These are phyloP conservation scores for Molorchus minor DNA, from an alignment of 2,888 invertebrate genomes.

Conservation along the genomic window DNA sequence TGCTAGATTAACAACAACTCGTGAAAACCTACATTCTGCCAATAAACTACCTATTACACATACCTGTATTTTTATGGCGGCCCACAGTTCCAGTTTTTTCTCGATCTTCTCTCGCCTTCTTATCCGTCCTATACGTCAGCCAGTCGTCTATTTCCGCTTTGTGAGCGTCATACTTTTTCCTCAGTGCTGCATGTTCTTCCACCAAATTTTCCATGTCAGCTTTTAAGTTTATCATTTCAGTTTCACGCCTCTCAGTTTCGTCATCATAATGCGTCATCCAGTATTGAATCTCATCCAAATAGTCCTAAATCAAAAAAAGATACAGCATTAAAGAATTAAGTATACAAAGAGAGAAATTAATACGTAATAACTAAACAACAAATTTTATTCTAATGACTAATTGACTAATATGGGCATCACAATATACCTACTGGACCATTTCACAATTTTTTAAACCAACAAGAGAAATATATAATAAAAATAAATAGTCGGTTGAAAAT, in stretches of 20 bases:
- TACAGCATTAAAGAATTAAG: too few species aligned
- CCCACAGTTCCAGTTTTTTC: conserved; percentile 34
- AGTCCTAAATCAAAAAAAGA: conserved; percentile 42
- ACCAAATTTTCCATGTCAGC: conserved; percentile 44
- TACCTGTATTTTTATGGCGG: conserved; percentile 52
- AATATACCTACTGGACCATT: too few species aligned
- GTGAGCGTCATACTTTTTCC: conserved; percentile 42
- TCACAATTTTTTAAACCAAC: too few species aligned
- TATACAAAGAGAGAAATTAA: too few species aligned
- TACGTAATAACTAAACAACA: too few species aligned
- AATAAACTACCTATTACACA: too few species aligned
- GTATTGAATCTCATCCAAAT: conserved; percentile 48
- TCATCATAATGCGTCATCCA: conserved; percentile 56
- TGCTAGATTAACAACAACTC: too few species aligned
- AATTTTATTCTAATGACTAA: too few species aligned
- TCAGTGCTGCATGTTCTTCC: conserved; percentile 40
- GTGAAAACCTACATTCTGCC: too few species aligned
- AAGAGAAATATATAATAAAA: too few species aligned
- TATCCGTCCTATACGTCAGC: conserved; percentile 43
- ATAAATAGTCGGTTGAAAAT: too few species aligned
- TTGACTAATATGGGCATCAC: too few species aligned
- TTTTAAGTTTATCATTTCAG: conserved; percentile 45
- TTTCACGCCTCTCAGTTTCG: conserved; percentile 50
- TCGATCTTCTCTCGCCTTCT: conserved; percentile 41
- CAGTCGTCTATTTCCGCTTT: conserved; percentile 49